Evolutionary conservation across 2,888 invertebrate species (phyloP), one percentile per base, ranked within the genome.

Genomic region (Gasteruption jaculator): DNA sequence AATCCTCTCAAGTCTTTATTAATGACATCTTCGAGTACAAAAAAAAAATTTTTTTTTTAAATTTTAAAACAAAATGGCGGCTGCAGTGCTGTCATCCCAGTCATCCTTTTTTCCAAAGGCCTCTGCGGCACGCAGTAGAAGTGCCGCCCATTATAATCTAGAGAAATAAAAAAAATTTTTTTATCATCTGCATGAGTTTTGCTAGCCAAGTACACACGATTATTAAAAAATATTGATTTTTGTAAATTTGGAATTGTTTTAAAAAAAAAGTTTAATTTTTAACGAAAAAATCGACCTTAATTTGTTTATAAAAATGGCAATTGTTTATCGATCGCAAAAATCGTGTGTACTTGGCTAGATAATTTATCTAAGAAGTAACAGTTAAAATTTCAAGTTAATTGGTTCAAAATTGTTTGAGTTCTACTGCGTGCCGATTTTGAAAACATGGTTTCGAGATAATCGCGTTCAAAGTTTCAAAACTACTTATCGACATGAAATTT

Each of bases 161-260:
- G 21, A 33, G n/a, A 12, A 33, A 33, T 19, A 19, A 4, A 5
- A 18, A 33, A 16, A 18, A 33, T 33, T 33, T 16, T 33, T 33
- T 33, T 22, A 33, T 33, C 4, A 33, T 33, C 33, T 19, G 21
- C 16, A 33, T 33, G 20, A 33, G 21, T 33, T 18, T 33, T 19
- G 33, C 33, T 33, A 33, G 20, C 21, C 12, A 33, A 33, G 33
- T 33, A 33, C 33, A 19, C 21, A 33, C 3, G 33, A 10, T 16
- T 33, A 33, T 33, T 33, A 20, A 33, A 33, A 32, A 33, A 33
- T 33, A 33, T 33, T 33, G 33, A 33, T 33, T 33, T 33, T 33
- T 33, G 18, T n/a, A 16, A 16, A 7, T 33, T 33, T 33, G 18
- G 20, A 20, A 33, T 10, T 20, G 21, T 20, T 33, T 33, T 33